Percentiles rank a stretch among this genome's conserved stretches.
These are phyloP conservation scores for Falco novaeseelandiae DNA, from an alignment of 2,797 vertebrate species.

Conservation along the genomic window DNA sequence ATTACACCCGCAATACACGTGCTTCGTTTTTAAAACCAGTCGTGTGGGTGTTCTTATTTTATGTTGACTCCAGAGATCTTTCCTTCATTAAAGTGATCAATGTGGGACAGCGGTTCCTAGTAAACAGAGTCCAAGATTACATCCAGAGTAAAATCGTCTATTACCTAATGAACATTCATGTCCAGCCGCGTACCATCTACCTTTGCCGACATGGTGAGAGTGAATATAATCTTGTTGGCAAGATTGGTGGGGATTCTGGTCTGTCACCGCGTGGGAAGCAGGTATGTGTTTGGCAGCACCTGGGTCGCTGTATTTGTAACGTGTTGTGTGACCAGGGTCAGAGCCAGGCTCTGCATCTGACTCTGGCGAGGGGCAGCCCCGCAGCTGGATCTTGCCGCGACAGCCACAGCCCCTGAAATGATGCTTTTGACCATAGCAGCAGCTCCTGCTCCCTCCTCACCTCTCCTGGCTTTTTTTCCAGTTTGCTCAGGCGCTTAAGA, in stretches of 20 bases:
- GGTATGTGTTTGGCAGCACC: slow-evolving; percentile 71
- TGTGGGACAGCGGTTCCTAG: slow-evolving; percentile 93
- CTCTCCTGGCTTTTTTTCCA: slow-evolving; percentile 35
- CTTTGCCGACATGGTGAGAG: slow-evolving; percentile 96
- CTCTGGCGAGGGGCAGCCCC: background rate
- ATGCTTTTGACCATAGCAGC: background rate
- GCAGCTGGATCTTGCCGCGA: background rate
- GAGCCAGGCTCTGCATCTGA: background rate
- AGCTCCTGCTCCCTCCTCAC: background rate
- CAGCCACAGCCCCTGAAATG: background rate
- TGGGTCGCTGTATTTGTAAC: background rate
- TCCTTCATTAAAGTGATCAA: slow-evolving; percentile 99
- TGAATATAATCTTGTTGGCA: slow-evolving; percentile 87
- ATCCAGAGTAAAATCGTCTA: slow-evolving; percentile 99
- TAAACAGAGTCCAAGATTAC: slow-evolving; percentile 96
- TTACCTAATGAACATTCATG: slow-evolving; percentile 99
- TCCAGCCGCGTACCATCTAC: slow-evolving; percentile 96
- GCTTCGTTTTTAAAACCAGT: background rate
- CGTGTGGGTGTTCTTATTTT: slow-evolving; percentile 8
- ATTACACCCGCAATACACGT: background rate
- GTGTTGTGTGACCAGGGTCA: background rate
- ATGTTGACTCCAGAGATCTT: slow-evolving; percentile 82
- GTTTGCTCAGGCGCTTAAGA: slow-evolving; percentile 86
- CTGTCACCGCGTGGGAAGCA: slow-evolving; percentile 89
- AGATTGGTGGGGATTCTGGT: slow-evolving; percentile 92